Percentiles rank a stretch among this genome's conserved stretches.
Evolutionary conservation across 2,888 invertebrate genomes (phyloP).

Genomic region (Celastrina argiolus): DNA sequence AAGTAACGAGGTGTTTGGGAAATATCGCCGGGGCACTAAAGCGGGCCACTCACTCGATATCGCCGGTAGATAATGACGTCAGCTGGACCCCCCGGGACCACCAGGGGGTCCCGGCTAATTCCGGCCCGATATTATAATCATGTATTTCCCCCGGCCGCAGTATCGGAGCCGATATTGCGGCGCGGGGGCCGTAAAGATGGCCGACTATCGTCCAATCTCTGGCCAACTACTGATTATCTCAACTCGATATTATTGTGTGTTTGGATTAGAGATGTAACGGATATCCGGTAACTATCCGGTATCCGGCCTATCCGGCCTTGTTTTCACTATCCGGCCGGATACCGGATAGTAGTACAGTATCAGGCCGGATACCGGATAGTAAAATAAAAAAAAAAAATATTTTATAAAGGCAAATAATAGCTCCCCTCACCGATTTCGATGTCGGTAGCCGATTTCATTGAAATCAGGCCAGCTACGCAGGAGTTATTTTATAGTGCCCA

Average conservation of each 20-base stretch:
- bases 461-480: too few relatives aligned
- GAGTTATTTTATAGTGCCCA: too few relatives aligned
- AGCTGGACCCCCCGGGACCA: background rate
- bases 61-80: background rate
- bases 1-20: background rate
- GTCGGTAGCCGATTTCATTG: too few relatives aligned
- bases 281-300: too few relatives aligned
- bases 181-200: constrained; percentile 1
- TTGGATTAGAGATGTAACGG: too few relatives aligned
- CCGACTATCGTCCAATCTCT: background rate
- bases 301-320: too few relatives aligned
- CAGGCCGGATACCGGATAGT: too few relatives aligned
- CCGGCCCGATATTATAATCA: constrained; percentile 3
- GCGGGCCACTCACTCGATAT: background rate
- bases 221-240: background rate
- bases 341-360: too few relatives aligned
- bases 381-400: too few relatives aligned
- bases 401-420: too few relatives aligned
- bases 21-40: background rate
- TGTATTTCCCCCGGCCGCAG: constrained; percentile 10
- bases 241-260: background rate
- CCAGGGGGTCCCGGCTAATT: constrained; percentile 9
- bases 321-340: too few relatives aligned
- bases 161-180: background rate
- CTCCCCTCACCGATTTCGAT: too few relatives aligned